phyloP scores from a whole-genome alignment of 92 coral and sea anemone genomes.

The Epizoanthus stellaris region DNA sequence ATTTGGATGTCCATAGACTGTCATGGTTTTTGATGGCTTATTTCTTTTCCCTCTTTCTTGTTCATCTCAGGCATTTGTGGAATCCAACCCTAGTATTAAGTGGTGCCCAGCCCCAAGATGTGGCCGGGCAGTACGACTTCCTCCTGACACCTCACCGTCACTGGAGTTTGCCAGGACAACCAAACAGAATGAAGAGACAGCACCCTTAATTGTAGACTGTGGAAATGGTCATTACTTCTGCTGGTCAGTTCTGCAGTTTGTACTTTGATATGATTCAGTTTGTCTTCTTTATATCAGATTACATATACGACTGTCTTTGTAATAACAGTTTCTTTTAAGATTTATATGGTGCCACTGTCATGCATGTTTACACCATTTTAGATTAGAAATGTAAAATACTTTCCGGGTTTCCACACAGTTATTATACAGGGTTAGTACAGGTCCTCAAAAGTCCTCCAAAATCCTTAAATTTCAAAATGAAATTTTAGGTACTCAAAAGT shows the following conservation, averaged over 20 bases:
- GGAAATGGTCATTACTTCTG: conserved; percentile 94
- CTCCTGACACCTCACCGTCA: conserved; percentile 61
- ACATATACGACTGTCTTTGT: neutral
- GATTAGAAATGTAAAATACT: too few species aligned
- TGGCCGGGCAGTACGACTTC: conserved; percentile 95
- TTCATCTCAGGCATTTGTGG: conserved; percentile 86
- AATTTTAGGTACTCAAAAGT: too few species aligned
- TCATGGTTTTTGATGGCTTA: neutral
- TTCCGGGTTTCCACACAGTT: too few species aligned
- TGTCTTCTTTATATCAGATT: neutral
- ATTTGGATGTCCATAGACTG: neutral
- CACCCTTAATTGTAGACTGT: conserved; percentile 88
- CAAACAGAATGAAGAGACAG: conserved; percentile 68
- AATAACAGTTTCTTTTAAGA: neutral
- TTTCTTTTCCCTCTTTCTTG: neutral
- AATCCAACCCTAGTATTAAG: conserved; percentile 90
- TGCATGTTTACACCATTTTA: too few species aligned
- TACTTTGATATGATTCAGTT: neutral
- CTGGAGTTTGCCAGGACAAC: conserved; percentile 48
- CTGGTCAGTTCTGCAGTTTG: conserved; percentile 66
- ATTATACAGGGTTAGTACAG: too few species aligned
- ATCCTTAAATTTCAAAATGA: too few species aligned
- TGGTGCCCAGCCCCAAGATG: conserved; percentile 99
- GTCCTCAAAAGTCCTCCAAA: too few species aligned
- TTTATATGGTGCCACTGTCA: too few species aligned